Evolutionary conservation across 2,113 vertebrate species (phyloP), one percentile per base, ranked within the genome.

Genomic region (Xiphophorus hellerii): DNA sequence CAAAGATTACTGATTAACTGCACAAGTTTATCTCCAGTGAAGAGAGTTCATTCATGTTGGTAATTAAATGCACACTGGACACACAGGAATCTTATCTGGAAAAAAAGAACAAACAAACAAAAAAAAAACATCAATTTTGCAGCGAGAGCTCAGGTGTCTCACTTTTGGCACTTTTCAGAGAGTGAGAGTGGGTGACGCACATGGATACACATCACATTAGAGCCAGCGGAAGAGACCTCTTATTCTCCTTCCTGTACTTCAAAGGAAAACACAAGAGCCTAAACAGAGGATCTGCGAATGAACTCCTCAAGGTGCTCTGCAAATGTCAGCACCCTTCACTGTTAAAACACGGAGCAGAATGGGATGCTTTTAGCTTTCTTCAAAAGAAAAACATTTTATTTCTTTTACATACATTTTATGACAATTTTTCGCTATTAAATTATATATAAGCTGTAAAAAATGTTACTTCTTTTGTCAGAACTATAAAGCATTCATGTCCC

Each of bases 1-100:
- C 4, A n/a, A 37, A 37, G 35, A 37, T 44, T 2, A 84, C 84
- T 84, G 17, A 74, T 85, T 78, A 64, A 73, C 78, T 39, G 9
- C 1, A 5, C 25, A 14, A 1, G 3, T 33, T 66, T 42, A 71
- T 60, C 17, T 51, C 31, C 76, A 72, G 61, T 62, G 63, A 74
- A 31, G 14, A 42, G 75, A 39, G 15, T 78, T 30, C 33, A 25
- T 70, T 14, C 12, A 20, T 54, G 37, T 31, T 69, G 12, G 66
- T 71, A 37, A 33, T 28, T 33, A 54, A 62, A 66, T 62, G 35
- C 13, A 60, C 12, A 0, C 27, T 31, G n/a, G 14, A 51, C 20
- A 29, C 27, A 66, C 33, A 28, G 35, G 73, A 54, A 64, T 22
- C 27, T 60, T 76, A 20, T 71, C 51, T 80, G 3, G 22, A 51